Percentiles rank a stretch among this genome's conserved stretches.
Evolutionary conservation across 2,797 vertebrate species (phyloP).

Genomic region (Loriculus beryllinus): DNA sequence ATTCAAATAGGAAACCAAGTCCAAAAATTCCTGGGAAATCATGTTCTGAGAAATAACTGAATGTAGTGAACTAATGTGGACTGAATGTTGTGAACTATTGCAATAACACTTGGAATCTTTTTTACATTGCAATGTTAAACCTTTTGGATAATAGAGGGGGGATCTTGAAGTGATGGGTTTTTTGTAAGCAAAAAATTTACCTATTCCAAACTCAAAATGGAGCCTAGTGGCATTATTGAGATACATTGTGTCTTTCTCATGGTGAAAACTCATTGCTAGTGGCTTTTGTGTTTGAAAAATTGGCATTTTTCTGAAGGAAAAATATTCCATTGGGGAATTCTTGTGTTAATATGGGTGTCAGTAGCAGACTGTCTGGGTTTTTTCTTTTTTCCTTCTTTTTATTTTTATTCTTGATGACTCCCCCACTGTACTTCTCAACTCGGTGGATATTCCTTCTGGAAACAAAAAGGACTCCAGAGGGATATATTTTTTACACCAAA

Average conservation of each 20-base stretch:
- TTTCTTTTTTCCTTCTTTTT: not conserved
- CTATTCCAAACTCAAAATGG: not conserved
- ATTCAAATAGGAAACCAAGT: not conserved
- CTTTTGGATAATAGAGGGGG: not conserved
- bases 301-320: slow-evolving; percentile 35
- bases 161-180: not conserved
- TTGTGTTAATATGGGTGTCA: not conserved
- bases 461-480: slow-evolving; percentile 38
- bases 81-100: not conserved
- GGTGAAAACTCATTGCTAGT: slow-evolving; percentile 8
- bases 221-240: slow-evolving; percentile 3
- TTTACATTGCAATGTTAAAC: not conserved
- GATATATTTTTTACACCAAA: slow-evolving; percentile 29
- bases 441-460: not conserved
- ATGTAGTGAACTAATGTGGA: not conserved
- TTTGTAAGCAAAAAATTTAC: slow-evolving; percentile 3
- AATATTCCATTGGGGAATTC: slow-evolving; percentile 5
- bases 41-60: not conserved
- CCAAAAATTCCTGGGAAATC: not conserved
- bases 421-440: not conserved
- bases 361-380: not conserved
- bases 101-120: not conserved
- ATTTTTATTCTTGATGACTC: slow-evolving; percentile 14
- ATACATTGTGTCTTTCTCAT: not conserved
- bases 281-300: slow-evolving; percentile 33